Conservation (phyloP, 2,113 vertebrate species). For the Phasianus colchicus region DNA sequence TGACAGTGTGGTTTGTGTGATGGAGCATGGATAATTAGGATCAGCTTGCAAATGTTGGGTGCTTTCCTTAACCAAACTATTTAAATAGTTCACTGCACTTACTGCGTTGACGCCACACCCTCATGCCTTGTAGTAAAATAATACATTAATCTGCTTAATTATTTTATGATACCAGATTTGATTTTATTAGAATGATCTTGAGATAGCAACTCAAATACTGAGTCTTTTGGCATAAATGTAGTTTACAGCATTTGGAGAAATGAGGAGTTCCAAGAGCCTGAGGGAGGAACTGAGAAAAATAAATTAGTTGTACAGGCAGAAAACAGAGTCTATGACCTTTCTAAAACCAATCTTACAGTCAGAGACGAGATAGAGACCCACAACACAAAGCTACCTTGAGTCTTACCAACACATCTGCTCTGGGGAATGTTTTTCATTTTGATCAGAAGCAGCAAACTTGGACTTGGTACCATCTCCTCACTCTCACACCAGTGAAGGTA, state of each 20-base stretch:
- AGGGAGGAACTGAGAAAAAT: conserved; percentile 60
- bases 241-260: conserved; percentile 28
- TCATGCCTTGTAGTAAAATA: background rate
- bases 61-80: conserved; percentile 11
- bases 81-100: background rate
- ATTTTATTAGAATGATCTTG: background rate
- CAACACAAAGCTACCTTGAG: conserved; percentile 10
- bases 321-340: conserved; percentile 59
- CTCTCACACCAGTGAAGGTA: conserved; percentile 43
- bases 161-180: background rate
- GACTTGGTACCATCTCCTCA: conserved; percentile 24
- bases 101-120: background rate
- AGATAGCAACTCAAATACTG: background rate
- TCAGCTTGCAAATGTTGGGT: conserved; percentile 5
- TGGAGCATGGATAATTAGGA: background rate
- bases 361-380: conserved; percentile 15
- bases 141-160: background rate
- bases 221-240: background rate
- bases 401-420: conserved; percentile 67
- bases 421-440: conserved; percentile 47
- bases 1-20: background rate
- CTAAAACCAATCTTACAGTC: conserved; percentile 18
- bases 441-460: conserved; percentile 54
- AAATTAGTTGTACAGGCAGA: conserved; percentile 62
- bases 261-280: conserved; percentile 45